These are phyloP conservation scores for Sebastes steindachneri DNA, from an alignment of 2,797 vertebrate genomes.

Conservation along the genomic window DNA sequence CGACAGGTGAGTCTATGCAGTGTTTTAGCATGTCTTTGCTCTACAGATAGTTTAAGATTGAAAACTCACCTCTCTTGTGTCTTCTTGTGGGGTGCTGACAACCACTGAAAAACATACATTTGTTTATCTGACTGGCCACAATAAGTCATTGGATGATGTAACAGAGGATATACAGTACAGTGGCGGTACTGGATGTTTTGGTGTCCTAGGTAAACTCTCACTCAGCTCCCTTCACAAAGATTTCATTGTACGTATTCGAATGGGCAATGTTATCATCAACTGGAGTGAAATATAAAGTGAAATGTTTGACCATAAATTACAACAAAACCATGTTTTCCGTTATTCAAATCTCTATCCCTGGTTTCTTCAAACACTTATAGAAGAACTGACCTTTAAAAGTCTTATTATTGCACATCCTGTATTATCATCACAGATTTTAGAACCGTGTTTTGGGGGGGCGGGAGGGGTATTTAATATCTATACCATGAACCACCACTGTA, in stretches of 20 bases:
- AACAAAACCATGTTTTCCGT: neutral
- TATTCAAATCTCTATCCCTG: neutral
- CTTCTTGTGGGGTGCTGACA: neutral
- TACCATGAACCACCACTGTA: neutral
- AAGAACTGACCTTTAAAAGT: neutral
- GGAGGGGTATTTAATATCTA: neutral
- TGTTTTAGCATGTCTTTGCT: neutral
- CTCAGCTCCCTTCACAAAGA: no score
- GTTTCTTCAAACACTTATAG: neutral
- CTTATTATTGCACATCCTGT: neutral
- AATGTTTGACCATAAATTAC: neutral
- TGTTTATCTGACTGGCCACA: neutral
- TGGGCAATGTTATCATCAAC: no score
- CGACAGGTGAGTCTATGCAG: neutral
- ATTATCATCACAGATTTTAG: no score
- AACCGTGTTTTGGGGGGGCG: no score
- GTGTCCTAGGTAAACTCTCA: no score
- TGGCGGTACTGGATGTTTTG: neutral
- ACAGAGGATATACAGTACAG: neutral
- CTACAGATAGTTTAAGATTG: neutral
- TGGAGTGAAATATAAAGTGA: neutral
- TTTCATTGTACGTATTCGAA: rapidly evolving
- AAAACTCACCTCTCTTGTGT: neutral
- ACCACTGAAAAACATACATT: neutral
- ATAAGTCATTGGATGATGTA: neutral